Base-by-base conservation (phyloP, 2,888 invertebrate species). In the Cryptus viduatorius region DNA sequence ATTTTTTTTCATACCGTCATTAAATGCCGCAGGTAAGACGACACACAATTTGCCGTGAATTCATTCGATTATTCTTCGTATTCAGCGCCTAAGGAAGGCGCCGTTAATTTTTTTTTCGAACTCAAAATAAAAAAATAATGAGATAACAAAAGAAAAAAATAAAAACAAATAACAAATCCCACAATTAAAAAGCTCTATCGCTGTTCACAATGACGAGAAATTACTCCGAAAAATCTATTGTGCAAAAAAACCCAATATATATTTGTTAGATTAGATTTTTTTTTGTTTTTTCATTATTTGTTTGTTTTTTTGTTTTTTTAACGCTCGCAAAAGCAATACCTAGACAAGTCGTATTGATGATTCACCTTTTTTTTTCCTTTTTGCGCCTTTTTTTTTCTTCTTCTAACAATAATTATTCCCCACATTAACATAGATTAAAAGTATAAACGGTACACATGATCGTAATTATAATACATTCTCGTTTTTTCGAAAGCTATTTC, bases 391-490 rank as follows among this genome's bases (percentile, higher is more conserved):
- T 61, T 24, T 50, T 29, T 37, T 8, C 37, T 48, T 48, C n/a
- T 48, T 48, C 48, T n/a, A 48, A 48, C 48, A 48, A 48, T 37
- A n/a, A 48, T 12, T 48, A 61, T 61, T 24, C 31, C 37, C 65
- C 65, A 53, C 56, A 80, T 64, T 83, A 77, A 81, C 72, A 42
- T 64, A 72, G 67, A 78, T 72, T 50, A 84, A 77, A 84, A 77
- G 12, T 61, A 72, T 69, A 61, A 82, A 61, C 44, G 44, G 31
- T 72, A 73, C 71, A 84, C 71, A 72, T 59, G 76, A 77, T 76
- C 81, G 56, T 68, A 76, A 81, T 84, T 84, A 69, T 75, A 72
- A 80, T 83, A 77, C 82, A 78, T 77, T 67, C 31, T 77, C 72
- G 67, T 81, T 84, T 72, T 72, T 84, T 72, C 64, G 77, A 77